A percentile compares a stretch with the other conserved stretches of the same genome.
phyloP scores from a whole-genome alignment of 2,888 invertebrate species.

The Loripinus fragilis region DNA sequence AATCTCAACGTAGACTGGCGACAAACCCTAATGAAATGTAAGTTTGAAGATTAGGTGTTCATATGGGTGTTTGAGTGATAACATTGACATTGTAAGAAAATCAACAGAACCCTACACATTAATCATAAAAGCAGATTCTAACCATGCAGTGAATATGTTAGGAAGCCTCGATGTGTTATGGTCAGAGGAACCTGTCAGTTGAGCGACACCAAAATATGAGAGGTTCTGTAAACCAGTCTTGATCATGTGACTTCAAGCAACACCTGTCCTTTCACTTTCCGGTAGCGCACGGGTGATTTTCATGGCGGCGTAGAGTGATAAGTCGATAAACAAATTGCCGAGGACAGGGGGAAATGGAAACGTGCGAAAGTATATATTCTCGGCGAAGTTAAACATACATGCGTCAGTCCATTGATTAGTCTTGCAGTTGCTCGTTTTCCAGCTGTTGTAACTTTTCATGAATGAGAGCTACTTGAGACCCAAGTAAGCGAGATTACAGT shows the following conservation, averaged over 20 bases:
- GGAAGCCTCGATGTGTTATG: no score
- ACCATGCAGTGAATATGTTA: no score
- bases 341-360: constrained; percentile 44
- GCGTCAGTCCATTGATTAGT: constrained; percentile 37
- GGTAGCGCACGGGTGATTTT: constrained; percentile 37
- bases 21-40: no score
- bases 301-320: constrained; percentile 18
- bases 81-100: no score
- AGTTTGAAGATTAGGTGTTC: no score
- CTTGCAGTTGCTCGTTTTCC: constrained; percentile 35
- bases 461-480: no score
- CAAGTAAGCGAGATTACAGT: no score
- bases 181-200: no score
- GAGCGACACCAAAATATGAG: not conserved
- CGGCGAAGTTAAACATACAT: constrained; percentile 36
- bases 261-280: constrained; percentile 44
- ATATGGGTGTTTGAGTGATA: no score
- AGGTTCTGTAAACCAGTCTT: not conserved
- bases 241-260: constrained; percentile 14
- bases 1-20: not conserved
- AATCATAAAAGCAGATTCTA: no score
- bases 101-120: no score
- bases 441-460: constrained; percentile 34
- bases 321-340: constrained; percentile 45
- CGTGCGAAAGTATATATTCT: constrained; percentile 43